Conservation (phyloP, 30 jellyfish, hydroid and myxozoan genomes). For the Hydractinia symbiolongicarpus region DNA sequence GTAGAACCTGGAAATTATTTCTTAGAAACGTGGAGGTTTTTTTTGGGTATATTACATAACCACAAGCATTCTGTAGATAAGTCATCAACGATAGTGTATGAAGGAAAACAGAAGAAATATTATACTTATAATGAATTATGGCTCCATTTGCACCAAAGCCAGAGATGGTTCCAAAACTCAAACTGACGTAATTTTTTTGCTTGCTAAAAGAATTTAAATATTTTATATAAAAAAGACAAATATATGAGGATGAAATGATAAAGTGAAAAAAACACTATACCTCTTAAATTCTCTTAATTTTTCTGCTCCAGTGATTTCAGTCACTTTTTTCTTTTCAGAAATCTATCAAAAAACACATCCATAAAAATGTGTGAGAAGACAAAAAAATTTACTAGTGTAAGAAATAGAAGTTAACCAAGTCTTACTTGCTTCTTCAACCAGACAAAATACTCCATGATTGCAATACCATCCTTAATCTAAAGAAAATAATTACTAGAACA, state of each 20-base stretch:
- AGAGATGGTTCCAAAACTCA: slow-evolving; percentile 62
- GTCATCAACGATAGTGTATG: too few species aligned
- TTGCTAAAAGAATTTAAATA: slow-evolving; percentile 31
- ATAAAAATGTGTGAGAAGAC: neutral
- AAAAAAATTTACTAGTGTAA: neutral
- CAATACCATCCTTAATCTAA: slow-evolving; percentile 63
- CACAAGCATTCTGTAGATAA: too few species aligned
- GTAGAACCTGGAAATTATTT: too few species aligned
- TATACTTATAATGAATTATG: slow-evolving; percentile 57
- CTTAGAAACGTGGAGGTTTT: too few species aligned
- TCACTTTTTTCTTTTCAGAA: slow-evolving; percentile 20
- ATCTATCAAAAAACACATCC: neutral
- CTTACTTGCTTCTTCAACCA: slow-evolving; percentile 68
- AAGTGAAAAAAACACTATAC: neutral
- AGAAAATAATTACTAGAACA: neutral
- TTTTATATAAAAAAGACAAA: neutral
- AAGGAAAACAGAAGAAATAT: too few species aligned
- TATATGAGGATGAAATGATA: neutral
- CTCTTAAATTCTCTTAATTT: slow-evolving; percentile 51
- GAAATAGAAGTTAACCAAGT: neutral
- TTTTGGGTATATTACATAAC: too few species aligned
- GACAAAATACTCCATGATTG: slow-evolving; percentile 57
- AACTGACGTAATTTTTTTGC: slow-evolving; percentile 43
- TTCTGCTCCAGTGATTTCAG: slow-evolving; percentile 53
- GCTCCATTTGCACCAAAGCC: slow-evolving; percentile 84